phyloP scores from a whole-genome alignment of 2,888 invertebrate genomes.

The Platypus cylindrus region DNA sequence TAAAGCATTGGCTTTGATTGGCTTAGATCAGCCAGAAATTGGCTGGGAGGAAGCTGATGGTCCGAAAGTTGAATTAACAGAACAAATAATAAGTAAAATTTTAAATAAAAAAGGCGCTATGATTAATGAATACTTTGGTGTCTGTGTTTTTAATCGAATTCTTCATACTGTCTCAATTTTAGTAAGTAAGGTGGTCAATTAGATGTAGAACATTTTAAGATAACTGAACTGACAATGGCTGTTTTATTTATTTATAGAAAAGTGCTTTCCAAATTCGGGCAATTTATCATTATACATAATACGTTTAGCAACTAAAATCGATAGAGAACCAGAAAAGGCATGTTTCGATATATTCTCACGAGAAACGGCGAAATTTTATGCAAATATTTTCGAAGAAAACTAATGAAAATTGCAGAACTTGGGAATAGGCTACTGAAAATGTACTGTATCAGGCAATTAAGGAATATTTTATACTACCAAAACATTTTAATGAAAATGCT shows the following conservation, averaged over 20 bases:
- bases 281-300: conserved; percentile 71
- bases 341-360: conserved; percentile 74
- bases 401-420: conserved; percentile 40
- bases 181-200: conserved; percentile 59
- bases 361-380: conserved; percentile 72
- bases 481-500: conserved; percentile 57
- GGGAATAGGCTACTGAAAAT: conserved; percentile 73
- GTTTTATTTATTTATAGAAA: conserved; percentile 45
- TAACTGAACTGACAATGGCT: not conserved
- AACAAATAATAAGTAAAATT: conserved; percentile 52
- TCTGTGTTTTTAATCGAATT: conserved; percentile 60
- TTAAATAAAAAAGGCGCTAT: conserved; percentile 62
- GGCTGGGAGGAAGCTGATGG: conserved; percentile 68
- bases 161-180: conserved; percentile 68
- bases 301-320: conserved; percentile 75
- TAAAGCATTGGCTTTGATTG: conserved; percentile 49
- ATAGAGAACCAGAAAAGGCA: conserved; percentile 73
- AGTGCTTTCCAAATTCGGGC: conserved; percentile 71
- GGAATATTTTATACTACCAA: conserved; percentile 65
- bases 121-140: conserved; percentile 81
- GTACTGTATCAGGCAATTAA: conserved; percentile 72
- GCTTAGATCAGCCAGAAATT: conserved; percentile 56
- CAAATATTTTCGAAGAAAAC: conserved; percentile 32
- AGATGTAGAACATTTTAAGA: not conserved
- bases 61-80: conserved; percentile 62